phyloP scores from a whole-genome alignment of 2,888 invertebrate genomes.

The Drosophila mettleri region DNA sequence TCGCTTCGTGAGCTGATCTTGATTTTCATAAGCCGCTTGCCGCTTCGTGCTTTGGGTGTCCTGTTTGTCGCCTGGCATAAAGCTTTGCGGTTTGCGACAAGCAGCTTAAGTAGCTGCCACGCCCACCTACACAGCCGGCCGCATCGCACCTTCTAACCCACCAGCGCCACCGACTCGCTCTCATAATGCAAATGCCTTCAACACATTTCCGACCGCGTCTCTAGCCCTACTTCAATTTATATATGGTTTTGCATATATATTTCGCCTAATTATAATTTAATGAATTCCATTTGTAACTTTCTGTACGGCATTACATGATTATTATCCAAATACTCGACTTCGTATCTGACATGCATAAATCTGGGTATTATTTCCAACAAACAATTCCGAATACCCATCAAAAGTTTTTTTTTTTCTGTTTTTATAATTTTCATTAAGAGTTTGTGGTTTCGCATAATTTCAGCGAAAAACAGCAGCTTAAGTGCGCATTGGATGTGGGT shows the following conservation, averaged over 20 bases:
- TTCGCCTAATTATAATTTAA: constrained; percentile 34
- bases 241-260: neutral
- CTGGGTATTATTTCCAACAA: neutral
- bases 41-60: constrained; percentile 27
- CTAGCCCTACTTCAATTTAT: constrained; percentile 30
- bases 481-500: neutral
- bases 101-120: constrained; percentile 51
- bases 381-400: neutral
- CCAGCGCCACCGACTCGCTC: neutral
- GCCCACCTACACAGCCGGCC: neutral
- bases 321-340: constrained; percentile 11
- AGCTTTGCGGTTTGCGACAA: constrained; percentile 54
- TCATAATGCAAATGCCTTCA: constrained; percentile 35
- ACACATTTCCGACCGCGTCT: constrained; percentile 15
- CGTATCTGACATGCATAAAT: constrained; percentile 6
- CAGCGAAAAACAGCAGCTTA: neutral
- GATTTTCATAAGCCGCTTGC: constrained; percentile 63
- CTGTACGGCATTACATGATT: constrained; percentile 6
- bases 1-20: constrained; percentile 52
- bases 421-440: too few species aligned
- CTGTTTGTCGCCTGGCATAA: constrained; percentile 37
- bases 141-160: neutral
- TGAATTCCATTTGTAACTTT: constrained; percentile 11
- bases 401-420: constrained; percentile 10
- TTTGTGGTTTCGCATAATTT: constrained; percentile 9